phyloP scores from a whole-genome alignment of 2,797 vertebrate species.

The Rhabdophis nuchalis region DNA sequence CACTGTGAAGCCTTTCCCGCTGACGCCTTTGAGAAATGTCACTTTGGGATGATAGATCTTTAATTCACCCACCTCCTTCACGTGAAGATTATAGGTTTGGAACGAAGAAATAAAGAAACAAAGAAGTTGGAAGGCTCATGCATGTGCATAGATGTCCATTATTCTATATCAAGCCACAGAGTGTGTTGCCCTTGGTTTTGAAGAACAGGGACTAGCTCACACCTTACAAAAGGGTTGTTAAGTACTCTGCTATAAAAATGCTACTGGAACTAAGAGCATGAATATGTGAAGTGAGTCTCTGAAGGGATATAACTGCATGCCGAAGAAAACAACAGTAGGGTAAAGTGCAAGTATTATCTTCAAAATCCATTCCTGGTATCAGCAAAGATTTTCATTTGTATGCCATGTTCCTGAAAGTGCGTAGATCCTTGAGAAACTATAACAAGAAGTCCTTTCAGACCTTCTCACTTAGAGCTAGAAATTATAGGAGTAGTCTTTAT shows the following conservation, averaged over 20 bases:
- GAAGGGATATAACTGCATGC: not conserved
- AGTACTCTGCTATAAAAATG: not conserved
- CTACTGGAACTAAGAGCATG: not conserved
- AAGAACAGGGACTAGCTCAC: not conserved
- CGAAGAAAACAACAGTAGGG: not conserved
- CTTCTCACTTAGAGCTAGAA: not conserved
- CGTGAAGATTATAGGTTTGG: constrained; percentile 1
- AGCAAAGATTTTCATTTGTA: not conserved
- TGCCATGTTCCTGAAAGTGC: too few species aligned
- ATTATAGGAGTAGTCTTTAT: not conserved
- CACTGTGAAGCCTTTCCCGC: constrained; percentile 33
- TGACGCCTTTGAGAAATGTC: constrained; percentile 39
- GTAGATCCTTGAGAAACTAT: not conserved
- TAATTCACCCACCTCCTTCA: constrained; percentile 2
- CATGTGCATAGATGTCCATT: not conserved
- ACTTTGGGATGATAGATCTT: constrained; percentile 11
- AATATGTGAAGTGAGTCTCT: not conserved
- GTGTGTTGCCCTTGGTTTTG: not conserved
- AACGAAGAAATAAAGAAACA: not conserved
- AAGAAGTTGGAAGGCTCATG: not conserved
- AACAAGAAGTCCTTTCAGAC: not conserved
- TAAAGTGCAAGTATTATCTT: not conserved
- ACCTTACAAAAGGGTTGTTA: not conserved
- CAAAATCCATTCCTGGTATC: not conserved
- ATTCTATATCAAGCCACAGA: not conserved